These are phyloP conservation scores for Encarsia formosa DNA, from an alignment of 2,888 invertebrate genomes.

Conservation along the genomic window DNA sequence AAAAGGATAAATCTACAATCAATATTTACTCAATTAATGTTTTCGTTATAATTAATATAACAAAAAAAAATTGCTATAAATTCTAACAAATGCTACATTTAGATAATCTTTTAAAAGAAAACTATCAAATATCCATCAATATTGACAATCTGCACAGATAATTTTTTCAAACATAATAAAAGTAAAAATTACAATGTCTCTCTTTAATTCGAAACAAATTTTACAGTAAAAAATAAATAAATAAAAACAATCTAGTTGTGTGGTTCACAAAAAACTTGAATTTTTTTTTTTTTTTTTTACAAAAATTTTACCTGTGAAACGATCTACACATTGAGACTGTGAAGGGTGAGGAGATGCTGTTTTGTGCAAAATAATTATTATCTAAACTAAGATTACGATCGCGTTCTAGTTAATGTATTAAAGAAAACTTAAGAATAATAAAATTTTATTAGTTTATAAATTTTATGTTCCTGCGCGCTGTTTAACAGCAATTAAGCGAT, in stretches of 20 bases:
- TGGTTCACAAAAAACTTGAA: too few species aligned
- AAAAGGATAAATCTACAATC: too few species aligned
- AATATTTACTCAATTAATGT: too few species aligned
- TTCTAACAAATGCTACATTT: background rate
- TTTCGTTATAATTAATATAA: background rate
- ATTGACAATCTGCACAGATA: conserved; percentile 18
- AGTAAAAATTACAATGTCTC: conserved; percentile 7
- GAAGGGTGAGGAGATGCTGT: conserved; percentile 14
- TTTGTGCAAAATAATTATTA: conserved; percentile 27
- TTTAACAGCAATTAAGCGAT: conserved; percentile 43
- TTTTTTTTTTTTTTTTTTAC: too few species aligned
- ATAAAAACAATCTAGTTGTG: background rate
- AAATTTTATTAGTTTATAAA: conserved; percentile 25
- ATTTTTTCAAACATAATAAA: conserved; percentile 7
- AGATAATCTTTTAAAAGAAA: background rate
- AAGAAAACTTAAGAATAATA: conserved; percentile 16
- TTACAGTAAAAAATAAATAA: conserved; percentile 4
- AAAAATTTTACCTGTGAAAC: too few species aligned
- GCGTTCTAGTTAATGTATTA: conserved; percentile 26
- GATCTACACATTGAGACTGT: conserved; percentile 24
- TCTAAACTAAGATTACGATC: conserved; percentile 27
- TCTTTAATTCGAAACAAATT: conserved; percentile 5
- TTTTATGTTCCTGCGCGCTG: conserved; percentile 49
- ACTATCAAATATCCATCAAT: conserved; percentile 9
- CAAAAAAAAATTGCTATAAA: background rate